Base-by-base conservation (phyloP, 2,888 invertebrate species). In the Eristalis tenax region DNA sequence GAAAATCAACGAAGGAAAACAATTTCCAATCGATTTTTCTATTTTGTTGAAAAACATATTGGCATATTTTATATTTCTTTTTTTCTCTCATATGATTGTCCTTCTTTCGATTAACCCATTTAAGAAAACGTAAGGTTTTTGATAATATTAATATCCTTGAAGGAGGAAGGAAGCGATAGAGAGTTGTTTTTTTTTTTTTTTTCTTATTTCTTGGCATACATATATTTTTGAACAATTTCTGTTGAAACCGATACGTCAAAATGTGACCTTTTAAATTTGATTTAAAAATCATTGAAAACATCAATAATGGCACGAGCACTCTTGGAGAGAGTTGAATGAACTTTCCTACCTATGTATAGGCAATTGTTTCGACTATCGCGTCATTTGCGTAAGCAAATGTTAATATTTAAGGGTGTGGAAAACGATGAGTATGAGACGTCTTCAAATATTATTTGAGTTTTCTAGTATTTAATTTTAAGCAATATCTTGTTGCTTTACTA, bases 11-110 rank as follows among this genome's bases (percentile, higher is more conserved):
- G 70, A 56, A 71, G 28, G 83, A 83, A 83, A 56, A n/a, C 15
- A 63, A 73, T 73, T 83, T 73, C 43, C 56, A 78, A 83, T 83
- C 83, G 83, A 83, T 83, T 83, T 73, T 75, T 61, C 35, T 75
- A 18, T 65, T 68, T 69, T 70, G 50, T 26, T 23, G 18, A 10
- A 15, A 26, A 26, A 43, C 2, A 50, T 74, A 50, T 35, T 79
- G 28, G 75, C 59, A 11, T 38, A 65, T 8, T 81, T 86, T 66
- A 35, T 2, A 59, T 23, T 76, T 64, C 13, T 2, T 59, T 59
- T 59, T 59, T 13, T 59, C 43, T 38, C 59, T 18, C n/a, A n/a
- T 50, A 6, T 18, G 18, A 18, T 50, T 50, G 50, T 50, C 50
- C 50, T 50, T 50, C 50, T 18, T 50, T 18, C 8, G 4, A 18